Evolutionary conservation across 2,113 vertebrate species (phyloP).

Genomic region (Syngnathus typhle): DNA sequence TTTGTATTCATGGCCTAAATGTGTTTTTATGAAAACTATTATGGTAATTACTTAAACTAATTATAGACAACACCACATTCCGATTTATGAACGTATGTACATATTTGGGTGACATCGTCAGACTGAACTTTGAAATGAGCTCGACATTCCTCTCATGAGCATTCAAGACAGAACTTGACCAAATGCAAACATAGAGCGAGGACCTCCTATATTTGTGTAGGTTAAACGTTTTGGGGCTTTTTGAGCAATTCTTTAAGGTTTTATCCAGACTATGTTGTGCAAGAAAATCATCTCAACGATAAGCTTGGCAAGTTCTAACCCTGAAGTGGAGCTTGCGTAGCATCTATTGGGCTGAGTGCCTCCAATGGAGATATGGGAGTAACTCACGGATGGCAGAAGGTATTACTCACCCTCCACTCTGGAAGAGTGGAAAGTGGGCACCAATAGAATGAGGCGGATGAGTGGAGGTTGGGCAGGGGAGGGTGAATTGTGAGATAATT

Average conservation of each 20-base stretch:
- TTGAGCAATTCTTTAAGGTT: not conserved
- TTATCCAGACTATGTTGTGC: not conserved
- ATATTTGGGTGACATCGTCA: not conserved
- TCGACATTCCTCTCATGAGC: not conserved
- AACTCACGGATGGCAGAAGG: conserved; percentile 44
- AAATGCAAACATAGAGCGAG: not conserved
- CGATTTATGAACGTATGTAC: not conserved
- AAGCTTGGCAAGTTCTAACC: not conserved
- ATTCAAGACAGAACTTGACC: not conserved
- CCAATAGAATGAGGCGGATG: conserved; percentile 54
- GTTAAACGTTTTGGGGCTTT: not conserved
- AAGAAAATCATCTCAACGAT: not conserved
- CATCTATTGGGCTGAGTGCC: conserved; percentile 31
- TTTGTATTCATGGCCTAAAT: not conserved
- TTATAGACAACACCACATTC: not conserved
- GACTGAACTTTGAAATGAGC: not conserved
- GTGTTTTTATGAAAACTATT: not conserved
- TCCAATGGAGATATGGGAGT: conserved; percentile 44
- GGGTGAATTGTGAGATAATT: conserved; percentile 73
- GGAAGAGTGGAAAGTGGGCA: conserved; percentile 72
- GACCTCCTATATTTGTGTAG: not conserved
- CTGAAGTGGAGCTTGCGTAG: not conserved
- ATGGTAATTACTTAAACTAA: not conserved
- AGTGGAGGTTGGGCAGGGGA: conserved; percentile 16
- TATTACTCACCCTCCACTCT: conserved; percentile 68